These are phyloP conservation scores for Erannis defoliaria DNA, from an alignment of 2,888 invertebrate genomes.

Conservation along the genomic window DNA sequence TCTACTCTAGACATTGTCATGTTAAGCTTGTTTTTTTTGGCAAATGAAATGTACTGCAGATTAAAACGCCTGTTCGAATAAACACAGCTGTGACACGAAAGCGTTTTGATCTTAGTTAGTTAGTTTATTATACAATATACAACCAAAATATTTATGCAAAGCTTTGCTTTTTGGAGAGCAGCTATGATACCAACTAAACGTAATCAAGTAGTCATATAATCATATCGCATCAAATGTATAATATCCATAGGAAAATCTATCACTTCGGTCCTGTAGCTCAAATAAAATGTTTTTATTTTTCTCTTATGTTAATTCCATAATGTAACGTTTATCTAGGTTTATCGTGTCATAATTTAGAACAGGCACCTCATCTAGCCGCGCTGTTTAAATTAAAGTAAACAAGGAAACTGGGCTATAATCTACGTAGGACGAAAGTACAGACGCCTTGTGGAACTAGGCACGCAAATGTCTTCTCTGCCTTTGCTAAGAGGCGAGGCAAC, in stretches of 20 bases:
- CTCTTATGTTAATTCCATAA: slow-evolving; percentile 3
- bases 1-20: too few species aligned
- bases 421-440: not conserved
- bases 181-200: too few species aligned
- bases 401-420: slow-evolving; percentile 2
- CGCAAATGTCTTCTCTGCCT: slow-evolving; percentile 27
- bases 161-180: too few species aligned
- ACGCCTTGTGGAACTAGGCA: slow-evolving; percentile 25
- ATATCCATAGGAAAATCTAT: not conserved
- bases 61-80: slow-evolving; percentile 17
- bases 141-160: too few species aligned
- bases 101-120: too few species aligned
- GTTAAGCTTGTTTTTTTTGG: too few species aligned
- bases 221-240: not conserved
- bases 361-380: slow-evolving; percentile 7
- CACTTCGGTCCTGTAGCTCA: not conserved
- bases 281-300: not conserved
- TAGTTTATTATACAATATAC: too few species aligned
- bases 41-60: not conserved
- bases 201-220: not conserved
- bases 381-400: slow-evolving; percentile 12
- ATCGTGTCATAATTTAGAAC: slow-evolving; percentile 20
- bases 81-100: not conserved
- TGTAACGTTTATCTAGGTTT: slow-evolving; percentile 1
- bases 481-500: slow-evolving; percentile 17